phyloP scores from a whole-genome alignment of 2,113 vertebrate species.

The Bostrychus sinensis region DNA sequence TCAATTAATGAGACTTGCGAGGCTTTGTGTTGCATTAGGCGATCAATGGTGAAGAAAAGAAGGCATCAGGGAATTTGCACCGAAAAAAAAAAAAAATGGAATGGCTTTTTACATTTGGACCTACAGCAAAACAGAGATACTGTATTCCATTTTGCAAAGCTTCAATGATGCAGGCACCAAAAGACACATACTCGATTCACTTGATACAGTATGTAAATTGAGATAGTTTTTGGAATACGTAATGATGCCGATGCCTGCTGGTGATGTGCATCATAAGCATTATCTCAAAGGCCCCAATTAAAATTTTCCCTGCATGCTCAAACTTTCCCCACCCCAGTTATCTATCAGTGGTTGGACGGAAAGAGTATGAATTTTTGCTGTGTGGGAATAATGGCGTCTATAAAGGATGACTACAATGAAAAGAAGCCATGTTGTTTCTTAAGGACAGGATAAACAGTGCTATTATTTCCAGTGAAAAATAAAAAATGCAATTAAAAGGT shows the following conservation, averaged over 20 bases:
- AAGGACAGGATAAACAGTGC: constrained; percentile 20
- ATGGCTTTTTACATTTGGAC: not conserved
- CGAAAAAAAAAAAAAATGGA: not conserved
- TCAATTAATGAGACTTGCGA: constrained; percentile 19
- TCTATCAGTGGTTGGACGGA: constrained; percentile 15
- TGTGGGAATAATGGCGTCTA: not conserved
- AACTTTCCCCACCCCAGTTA: constrained; percentile 13
- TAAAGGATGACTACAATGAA: not conserved
- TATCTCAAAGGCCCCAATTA: constrained; percentile 62
- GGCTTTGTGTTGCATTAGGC: constrained; percentile 14
- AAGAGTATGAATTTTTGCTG: not conserved
- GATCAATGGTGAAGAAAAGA: constrained; percentile 20
- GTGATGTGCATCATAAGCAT: constrained; percentile 35
- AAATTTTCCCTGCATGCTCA: constrained; percentile 41
- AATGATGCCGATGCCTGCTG: constrained; percentile 29
- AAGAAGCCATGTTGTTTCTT: constrained; percentile 5
- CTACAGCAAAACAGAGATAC: not conserved
- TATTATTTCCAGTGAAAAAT: too few species aligned
- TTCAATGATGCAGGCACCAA: constrained; percentile 10
- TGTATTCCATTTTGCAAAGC: not conserved
- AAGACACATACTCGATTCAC: constrained; percentile 20
- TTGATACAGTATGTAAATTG: constrained; percentile 26
- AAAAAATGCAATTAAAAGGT: too few species aligned
- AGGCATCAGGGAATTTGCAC: constrained; percentile 3
- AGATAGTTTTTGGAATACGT: constrained; percentile 27